Base-by-base conservation (phyloP, 2,113 vertebrate species). In the Tylochromis polylepis region DNA sequence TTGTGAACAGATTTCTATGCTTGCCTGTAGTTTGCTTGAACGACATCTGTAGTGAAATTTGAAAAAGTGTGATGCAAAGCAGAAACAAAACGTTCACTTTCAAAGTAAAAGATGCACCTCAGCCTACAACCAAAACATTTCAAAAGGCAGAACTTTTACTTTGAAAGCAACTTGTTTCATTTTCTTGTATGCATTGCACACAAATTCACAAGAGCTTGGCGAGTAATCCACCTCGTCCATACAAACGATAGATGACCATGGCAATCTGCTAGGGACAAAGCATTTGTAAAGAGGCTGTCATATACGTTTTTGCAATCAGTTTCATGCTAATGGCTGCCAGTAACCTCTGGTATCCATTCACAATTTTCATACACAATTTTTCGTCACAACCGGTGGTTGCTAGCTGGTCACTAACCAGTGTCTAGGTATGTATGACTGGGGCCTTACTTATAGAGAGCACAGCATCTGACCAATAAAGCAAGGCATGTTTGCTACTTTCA, bases 71-170 rank as follows among this genome's bases (percentile, higher is more conserved):
- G 3, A 49, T 6, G 14, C 46, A 49, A 49, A 16, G 15, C 46
- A 5, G 15, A 49, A 49, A 49, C 46, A 49, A 15, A 16, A 16
- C 1, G 46, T 49, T 49, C 41, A 18, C 24, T 46, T 75, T 62
- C 31, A 20, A 59, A 70, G 22, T 16, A 22, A 41, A 70, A 70
- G 36, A 12, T 43, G 2, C 36, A 15, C 65, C 38, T 22, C n/a
- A 70, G 12, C 36, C 65, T 43, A 24, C 24, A 43, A 70, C 12
- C 38, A 6, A 70, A 43, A 43, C 38, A 70, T 70, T 70, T 70
- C n/a, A 67, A 67, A 67, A 0, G 0, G 20, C 18, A 38, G 18
- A 60, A 38, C 18, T 1, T 65, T 38, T n/a, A 16, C 0, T 70
- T 70, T 24, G 11, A 43, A 70, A 41, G 65, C 4, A 41, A 41